phyloP scores from a whole-genome alignment of 2,797 vertebrate species.

The Fundulus diaphanus region DNA sequence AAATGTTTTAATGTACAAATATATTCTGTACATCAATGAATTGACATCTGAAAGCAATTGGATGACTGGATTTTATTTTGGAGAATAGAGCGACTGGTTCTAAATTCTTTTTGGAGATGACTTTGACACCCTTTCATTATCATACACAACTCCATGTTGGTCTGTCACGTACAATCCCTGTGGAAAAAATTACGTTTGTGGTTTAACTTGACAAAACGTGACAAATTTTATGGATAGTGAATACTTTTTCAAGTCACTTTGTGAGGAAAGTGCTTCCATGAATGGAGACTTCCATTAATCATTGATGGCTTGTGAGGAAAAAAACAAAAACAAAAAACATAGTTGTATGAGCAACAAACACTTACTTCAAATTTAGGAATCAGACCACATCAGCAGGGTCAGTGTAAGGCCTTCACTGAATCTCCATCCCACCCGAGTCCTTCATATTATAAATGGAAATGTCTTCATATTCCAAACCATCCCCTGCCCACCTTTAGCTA shows the following conservation, averaged over 20 bases:
- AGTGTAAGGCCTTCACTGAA: slow-evolving; percentile 44
- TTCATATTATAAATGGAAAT: slow-evolving; percentile 49
- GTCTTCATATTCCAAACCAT: slow-evolving; percentile 13
- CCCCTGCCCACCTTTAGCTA: slow-evolving; percentile 13
- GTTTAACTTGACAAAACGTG: not conserved
- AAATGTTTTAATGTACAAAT: no score
- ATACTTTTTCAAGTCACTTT: not conserved
- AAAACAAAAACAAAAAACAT: not conserved
- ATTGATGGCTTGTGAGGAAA: not conserved
- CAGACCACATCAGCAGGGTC: slow-evolving; percentile 41
- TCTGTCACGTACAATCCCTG: not conserved
- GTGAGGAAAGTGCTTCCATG: slow-evolving; percentile 4
- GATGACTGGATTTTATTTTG: not conserved
- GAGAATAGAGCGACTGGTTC: no score
- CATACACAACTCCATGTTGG: not conserved
- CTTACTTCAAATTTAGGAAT: slow-evolving; percentile 11
- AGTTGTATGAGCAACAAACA: not conserved
- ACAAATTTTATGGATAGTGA: not conserved
- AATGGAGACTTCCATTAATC: not conserved
- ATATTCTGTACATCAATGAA: no score
- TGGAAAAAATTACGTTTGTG: not conserved
- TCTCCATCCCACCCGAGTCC: slow-evolving; percentile 41
- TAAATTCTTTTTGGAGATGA: no score
- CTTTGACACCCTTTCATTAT: not conserved
- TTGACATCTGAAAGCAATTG: no score